phyloP scores from a whole-genome alignment of 2,797 vertebrate genomes.

The Cossypha heuglini region DNA sequence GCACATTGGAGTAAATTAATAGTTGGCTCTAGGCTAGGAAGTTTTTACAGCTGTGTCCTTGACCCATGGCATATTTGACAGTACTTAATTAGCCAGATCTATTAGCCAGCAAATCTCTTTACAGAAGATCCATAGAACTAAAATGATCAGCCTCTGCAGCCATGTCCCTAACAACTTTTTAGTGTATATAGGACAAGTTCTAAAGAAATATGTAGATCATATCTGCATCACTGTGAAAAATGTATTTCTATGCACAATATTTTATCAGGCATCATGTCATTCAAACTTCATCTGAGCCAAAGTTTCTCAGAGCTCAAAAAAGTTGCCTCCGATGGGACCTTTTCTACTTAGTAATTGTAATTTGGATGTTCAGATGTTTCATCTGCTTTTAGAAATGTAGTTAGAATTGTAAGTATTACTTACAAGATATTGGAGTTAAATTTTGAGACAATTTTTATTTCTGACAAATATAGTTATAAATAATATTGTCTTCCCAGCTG shows the following conservation, averaged over 20 bases:
- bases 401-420: neutral
- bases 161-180: neutral
- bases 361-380: neutral
- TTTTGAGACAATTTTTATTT: slow-evolving; percentile 13
- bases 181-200: neutral
- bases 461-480: neutral
- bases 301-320: neutral
- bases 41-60: neutral
- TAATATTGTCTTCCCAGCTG: neutral
- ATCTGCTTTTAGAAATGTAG: neutral
- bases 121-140: neutral
- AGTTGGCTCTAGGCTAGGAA: neutral
- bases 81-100: neutral
- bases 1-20: neutral
- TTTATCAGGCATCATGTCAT: neutral
- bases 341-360: neutral
- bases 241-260: neutral
- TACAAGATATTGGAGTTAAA: neutral
- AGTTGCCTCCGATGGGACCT: neutral
- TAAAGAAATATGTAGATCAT: neutral
- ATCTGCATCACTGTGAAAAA: neutral
- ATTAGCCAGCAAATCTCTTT: neutral
- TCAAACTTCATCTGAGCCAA: neutral
- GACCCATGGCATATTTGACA: neutral
- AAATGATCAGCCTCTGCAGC: neutral